Evolutionary conservation across 2,888 invertebrate species (phyloP).

Genomic region (Euzetes globulus): DNA sequence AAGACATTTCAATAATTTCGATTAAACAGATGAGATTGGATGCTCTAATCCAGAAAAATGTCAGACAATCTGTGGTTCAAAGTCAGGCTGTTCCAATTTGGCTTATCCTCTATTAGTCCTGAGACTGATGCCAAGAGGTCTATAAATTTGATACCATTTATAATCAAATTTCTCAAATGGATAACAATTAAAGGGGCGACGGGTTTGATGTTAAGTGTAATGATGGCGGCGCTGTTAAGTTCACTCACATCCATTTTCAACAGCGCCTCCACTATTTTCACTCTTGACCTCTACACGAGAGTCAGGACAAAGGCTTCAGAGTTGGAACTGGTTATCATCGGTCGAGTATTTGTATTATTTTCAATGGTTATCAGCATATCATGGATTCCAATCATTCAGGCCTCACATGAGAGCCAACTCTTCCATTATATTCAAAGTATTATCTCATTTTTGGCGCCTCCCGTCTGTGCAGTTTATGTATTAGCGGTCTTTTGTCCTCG

Average conservation of each 20-base stretch:
- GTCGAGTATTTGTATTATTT: conserved; percentile 46
- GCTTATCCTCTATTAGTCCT: conserved; percentile 52
- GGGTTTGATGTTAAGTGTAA: conserved; percentile 53
- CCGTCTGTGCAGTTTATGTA: conserved; percentile 53
- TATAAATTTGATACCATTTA: neutral
- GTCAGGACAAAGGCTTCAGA: conserved; percentile 47
- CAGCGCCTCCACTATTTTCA: conserved; percentile 51
- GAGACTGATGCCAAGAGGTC: conserved; percentile 50
- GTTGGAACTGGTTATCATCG: conserved; percentile 50
- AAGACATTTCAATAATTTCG: no score
- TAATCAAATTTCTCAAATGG: no score
- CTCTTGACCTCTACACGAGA: conserved; percentile 51
- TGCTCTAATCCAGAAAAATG: conserved; percentile 50
- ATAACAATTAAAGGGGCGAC: conserved; percentile 44
- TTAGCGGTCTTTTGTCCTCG: conserved; percentile 51
- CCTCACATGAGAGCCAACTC: conserved; percentile 50
- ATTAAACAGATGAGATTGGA: conserved; percentile 51
- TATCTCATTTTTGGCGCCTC: conserved; percentile 53
- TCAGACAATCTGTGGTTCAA: conserved; percentile 47
- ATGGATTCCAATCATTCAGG: conserved; percentile 53
- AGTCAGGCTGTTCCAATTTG: conserved; percentile 50
- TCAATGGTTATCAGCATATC: conserved; percentile 45
- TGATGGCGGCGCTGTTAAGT: conserved; percentile 53
- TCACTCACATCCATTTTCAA: conserved; percentile 53
- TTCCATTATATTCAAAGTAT: conserved; percentile 55